Conservation (phyloP, 2,797 vertebrate species). For the Parambassis ranga region DNA sequence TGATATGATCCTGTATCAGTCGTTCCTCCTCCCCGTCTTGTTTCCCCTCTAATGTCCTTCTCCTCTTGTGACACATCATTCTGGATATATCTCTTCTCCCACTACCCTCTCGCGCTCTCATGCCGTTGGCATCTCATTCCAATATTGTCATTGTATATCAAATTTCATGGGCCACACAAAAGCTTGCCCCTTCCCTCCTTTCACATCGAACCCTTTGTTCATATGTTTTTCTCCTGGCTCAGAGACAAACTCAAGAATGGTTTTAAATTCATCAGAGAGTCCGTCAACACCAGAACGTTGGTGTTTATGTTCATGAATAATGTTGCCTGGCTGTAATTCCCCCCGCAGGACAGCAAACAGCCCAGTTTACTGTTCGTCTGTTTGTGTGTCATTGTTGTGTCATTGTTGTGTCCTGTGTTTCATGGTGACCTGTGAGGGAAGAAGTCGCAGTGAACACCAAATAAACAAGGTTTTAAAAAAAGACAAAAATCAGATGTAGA, state of each 20-base stretch:
- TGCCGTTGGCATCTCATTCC: constrained; percentile 35
- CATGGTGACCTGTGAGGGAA: neutral
- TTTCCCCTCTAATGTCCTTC: neutral
- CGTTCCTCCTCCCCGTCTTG: neutral
- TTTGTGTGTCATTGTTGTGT: neutral
- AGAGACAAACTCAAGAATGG: neutral
- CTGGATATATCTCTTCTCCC: constrained; percentile 5
- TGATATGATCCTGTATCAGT: too few species aligned
- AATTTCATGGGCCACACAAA: constrained; percentile 12
- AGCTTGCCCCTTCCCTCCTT: neutral
- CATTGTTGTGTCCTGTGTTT: neutral
- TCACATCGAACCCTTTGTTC: neutral
- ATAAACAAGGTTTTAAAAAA: neutral
- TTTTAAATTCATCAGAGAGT: constrained; percentile 34
- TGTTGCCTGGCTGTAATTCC: neutral
- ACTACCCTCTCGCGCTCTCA: constrained; percentile 5
- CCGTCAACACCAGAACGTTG: constrained; percentile 2
- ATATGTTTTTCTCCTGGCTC: neutral
- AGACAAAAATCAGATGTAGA: neutral
- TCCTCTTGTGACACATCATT: neutral
- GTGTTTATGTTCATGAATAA: constrained; percentile 9
- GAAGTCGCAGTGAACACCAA: too few species aligned
- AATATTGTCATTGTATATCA: constrained; percentile 44
- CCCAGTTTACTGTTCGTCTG: neutral
- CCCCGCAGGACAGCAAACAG: neutral